Percentiles rank a stretch among this genome's conserved stretches.
phyloP scores from a whole-genome alignment of 2,888 invertebrate genomes.

The Nemotelus pantherinus region DNA sequence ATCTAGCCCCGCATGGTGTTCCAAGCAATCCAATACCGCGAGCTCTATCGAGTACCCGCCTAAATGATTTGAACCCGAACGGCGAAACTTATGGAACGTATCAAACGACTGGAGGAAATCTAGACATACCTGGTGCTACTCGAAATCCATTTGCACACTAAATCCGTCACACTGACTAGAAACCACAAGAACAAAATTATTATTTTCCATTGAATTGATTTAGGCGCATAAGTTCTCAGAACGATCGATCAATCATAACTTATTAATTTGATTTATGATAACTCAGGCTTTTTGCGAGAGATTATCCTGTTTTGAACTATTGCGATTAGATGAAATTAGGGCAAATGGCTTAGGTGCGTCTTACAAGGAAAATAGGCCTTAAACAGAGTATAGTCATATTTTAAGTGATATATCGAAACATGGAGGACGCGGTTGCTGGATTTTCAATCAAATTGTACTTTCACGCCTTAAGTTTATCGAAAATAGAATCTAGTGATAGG shows the following conservation, averaged over 20 bases:
- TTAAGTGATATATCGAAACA: neutral
- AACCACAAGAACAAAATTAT: neutral
- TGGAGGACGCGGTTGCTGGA: neutral
- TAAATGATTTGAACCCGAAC: slow-evolving; percentile 80
- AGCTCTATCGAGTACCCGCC: slow-evolving; percentile 82
- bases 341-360: neutral
- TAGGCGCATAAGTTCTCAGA: neutral
- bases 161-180: slow-evolving; percentile 26
- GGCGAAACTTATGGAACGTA: slow-evolving; percentile 77
- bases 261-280: neutral
- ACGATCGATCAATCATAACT: neutral
- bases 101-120: slow-evolving; percentile 73
- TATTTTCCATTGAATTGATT: neutral
- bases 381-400: neutral
- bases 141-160: slow-evolving; percentile 66
- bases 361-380: slow-evolving; percentile 4
- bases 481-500: too few relatives aligned
- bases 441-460: too few relatives aligned
- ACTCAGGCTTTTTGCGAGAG: neutral
- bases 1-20: slow-evolving; percentile 94
- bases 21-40: slow-evolving; percentile 91
- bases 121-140: slow-evolving; percentile 71
- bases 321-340: too few relatives aligned
- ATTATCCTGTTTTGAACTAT: too few relatives aligned
- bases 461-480: too few relatives aligned